A percentile compares a stretch with the other conserved stretches of the same genome.
Evolutionary conservation across 2,113 vertebrate genomes (phyloP).

Genomic region (Ailurus styani): DNA sequence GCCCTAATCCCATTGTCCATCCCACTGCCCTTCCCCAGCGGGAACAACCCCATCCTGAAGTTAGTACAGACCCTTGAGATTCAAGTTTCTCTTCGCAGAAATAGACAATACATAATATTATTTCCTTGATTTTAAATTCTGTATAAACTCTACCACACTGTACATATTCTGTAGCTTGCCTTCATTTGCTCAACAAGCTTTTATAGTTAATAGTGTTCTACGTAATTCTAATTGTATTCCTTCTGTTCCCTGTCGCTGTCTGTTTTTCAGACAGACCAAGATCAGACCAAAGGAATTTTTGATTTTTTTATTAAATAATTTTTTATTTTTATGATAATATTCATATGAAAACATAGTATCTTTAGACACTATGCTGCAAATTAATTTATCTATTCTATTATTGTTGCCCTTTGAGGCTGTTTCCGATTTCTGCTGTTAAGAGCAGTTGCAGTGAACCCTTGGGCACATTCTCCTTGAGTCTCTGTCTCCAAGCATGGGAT

Average conservation of each 20-base stretch:
- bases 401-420: background rate
- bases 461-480: background rate
- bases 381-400: background rate
- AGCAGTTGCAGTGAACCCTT: too few relatives aligned
- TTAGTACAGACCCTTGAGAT: too few relatives aligned
- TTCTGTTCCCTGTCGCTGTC: too few relatives aligned
- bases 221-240: background rate
- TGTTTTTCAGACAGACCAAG: too few relatives aligned
- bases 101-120: too few relatives aligned
- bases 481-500: background rate
- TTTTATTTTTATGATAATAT: background rate
- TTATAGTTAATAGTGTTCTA: background rate
- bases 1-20: background rate
- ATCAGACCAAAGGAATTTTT: too few relatives aligned
- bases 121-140: background rate
- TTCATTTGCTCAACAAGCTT: background rate
- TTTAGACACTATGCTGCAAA: background rate
- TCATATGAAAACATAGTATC: background rate
- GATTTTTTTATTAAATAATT: too few relatives aligned
- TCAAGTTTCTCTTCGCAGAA: background rate
- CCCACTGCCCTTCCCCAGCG: fast-evolving
- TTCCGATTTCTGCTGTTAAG: background rate
- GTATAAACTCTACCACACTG: background rate
- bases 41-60: too few relatives aligned
- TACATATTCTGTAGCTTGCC: background rate